phyloP scores from a whole-genome alignment of 1,140 invertebrate genomes.

The Araneus ventricosus region DNA sequence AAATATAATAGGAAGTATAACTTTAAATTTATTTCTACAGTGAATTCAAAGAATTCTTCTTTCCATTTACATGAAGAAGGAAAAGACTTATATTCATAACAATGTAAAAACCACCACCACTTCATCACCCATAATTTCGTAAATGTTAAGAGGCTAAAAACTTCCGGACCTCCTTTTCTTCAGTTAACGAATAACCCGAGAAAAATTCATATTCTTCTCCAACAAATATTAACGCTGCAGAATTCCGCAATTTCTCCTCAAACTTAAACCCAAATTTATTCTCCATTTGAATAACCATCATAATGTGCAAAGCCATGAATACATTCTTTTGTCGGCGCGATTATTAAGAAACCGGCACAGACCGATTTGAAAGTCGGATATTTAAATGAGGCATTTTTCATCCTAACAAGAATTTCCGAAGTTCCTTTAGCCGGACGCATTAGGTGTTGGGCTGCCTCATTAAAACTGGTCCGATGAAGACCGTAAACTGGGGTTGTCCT shows the following conservation, averaged over 20 bases:
- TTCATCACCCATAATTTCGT: background rate
- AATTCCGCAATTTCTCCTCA: background rate
- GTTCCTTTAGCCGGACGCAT: background rate
- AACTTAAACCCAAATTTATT: conserved; percentile 21
- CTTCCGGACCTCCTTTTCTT: background rate
- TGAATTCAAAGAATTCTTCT: too few species aligned
- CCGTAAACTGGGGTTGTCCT: conserved; percentile 1
- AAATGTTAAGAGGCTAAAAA: background rate
- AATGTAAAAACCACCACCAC: background rate
- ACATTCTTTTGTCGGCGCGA: conserved; percentile 4
- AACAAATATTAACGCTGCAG: background rate
- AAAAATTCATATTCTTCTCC: background rate
- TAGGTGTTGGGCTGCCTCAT: background rate
- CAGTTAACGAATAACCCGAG: background rate
- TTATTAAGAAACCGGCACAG: conserved; percentile 23
- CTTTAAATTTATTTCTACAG: too few species aligned
- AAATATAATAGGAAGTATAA: too few species aligned
- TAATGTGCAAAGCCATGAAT: conserved; percentile 11
- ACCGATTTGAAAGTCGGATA: conserved; percentile 38
- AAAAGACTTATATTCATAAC: too few species aligned
- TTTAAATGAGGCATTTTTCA: conserved; percentile 54
- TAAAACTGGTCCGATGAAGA: conserved; percentile 24
- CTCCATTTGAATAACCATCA: conserved; percentile 35
- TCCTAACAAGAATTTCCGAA: conserved; percentile 33
- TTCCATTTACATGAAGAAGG: too few species aligned